Evolutionary conservation across 2,888 invertebrate genomes (phyloP).

Genomic region (Geotrupes spiniger): DNA sequence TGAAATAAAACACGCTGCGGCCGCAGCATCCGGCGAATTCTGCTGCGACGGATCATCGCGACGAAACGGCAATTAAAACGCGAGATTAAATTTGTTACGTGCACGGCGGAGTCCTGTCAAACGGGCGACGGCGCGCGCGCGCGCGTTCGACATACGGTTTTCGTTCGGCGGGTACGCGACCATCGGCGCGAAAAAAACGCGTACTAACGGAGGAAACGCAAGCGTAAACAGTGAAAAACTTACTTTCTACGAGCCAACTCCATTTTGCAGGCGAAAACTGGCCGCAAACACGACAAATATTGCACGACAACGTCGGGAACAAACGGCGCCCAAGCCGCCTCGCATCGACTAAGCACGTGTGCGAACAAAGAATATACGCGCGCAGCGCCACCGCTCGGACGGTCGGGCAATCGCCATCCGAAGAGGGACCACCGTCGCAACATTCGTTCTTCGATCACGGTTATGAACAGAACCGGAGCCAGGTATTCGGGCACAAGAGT

Average conservation of each 20-base stretch:
- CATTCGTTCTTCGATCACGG: too few relatives aligned
- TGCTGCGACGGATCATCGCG: background rate
- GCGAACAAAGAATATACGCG: slow-evolving; percentile 13
- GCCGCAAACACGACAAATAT: background rate
- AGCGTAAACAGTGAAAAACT: slow-evolving; percentile 21
- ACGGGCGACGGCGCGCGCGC: slow-evolving; percentile 12
- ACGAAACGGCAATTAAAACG: too few relatives aligned
- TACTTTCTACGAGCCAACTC: slow-evolving; percentile 32
- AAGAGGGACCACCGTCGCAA: background rate
- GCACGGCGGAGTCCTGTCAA: too few relatives aligned
- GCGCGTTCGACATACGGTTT: slow-evolving; percentile 28
- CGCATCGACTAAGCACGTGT: slow-evolving; percentile 16
- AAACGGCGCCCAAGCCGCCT: slow-evolving; percentile 8
- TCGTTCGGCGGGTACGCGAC: slow-evolving; percentile 14
- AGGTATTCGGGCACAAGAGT: too few relatives aligned
- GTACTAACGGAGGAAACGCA: background rate
- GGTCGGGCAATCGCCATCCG: background rate
- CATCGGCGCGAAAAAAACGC: slow-evolving; percentile 5
- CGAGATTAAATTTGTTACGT: too few relatives aligned
- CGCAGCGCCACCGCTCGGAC: slow-evolving; percentile 9
- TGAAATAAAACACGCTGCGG: background rate
- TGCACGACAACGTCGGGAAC: slow-evolving; percentile 2
- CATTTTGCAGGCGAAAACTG: slow-evolving; percentile 18
- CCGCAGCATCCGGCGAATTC: slow-evolving; percentile 2
- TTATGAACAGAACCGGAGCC: too few relatives aligned